phyloP scores from a whole-genome alignment of 2,888 invertebrate genomes.

The Endomychus coccineus region DNA sequence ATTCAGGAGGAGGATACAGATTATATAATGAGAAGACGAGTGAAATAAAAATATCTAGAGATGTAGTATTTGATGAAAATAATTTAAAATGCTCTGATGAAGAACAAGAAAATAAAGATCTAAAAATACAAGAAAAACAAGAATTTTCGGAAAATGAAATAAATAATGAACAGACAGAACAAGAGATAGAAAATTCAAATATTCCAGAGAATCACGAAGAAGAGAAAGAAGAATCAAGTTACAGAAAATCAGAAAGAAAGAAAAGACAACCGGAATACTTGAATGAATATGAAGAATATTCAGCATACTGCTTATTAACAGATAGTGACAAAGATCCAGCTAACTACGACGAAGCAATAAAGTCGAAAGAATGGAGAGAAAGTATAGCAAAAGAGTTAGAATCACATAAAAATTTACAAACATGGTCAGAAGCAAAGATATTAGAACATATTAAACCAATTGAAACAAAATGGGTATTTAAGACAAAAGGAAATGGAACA shows the following conservation, averaged over 20 bases:
- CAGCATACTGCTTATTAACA: conserved; percentile 16
- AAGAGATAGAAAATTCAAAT: conserved; percentile 1
- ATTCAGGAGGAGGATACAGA: conserved; percentile 22
- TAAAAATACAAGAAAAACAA: conserved; percentile 10
- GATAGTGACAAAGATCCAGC: conserved; percentile 5
- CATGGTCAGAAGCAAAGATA: conserved; percentile 16
- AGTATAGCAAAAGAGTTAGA: conserved; percentile 22
- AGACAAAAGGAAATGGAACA: conserved; percentile 18
- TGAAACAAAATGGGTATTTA: conserved; percentile 22
- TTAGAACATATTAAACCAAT: conserved; percentile 21
- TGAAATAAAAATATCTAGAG: conserved; percentile 20
- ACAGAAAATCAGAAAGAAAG: conserved; percentile 10
- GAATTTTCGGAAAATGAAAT: conserved; percentile 9
- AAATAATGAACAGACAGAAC: conserved; percentile 9
- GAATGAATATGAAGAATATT: conserved; percentile 17
- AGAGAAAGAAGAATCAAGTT: background rate
- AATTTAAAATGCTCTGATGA: no score
- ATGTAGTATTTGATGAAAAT: conserved; percentile 25
- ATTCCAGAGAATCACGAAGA: conserved; percentile 1
- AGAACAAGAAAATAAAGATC: conserved; percentile 12
- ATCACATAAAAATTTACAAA: conserved; percentile 16
- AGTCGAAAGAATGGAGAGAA: conserved; percentile 16
- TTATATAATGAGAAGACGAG: conserved; percentile 21
- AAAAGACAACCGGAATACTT: conserved; percentile 7
- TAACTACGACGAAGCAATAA: conserved; percentile 9